These are phyloP conservation scores for Porites lutea DNA, from an alignment of 64 coral and sea anemone species.

Conservation along the genomic window DNA sequence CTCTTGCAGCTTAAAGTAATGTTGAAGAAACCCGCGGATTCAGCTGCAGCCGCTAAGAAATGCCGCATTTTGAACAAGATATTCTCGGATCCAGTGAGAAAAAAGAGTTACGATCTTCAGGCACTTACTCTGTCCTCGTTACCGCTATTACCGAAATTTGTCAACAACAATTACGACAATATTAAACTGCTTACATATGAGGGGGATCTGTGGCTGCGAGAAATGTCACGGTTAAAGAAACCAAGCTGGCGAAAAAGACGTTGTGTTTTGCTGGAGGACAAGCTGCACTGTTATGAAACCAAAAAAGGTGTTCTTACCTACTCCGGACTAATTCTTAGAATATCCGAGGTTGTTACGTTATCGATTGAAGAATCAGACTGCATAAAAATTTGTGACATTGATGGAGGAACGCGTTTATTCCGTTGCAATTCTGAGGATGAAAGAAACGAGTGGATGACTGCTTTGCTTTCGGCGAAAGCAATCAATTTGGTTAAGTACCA, in stretches of 20 bases:
- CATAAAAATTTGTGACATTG: neutral
- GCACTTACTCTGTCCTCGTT: neutral
- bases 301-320: neutral
- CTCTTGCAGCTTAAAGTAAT: neutral
- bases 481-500: constrained; percentile 2
- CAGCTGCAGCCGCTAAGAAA: neutral
- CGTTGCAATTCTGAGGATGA: neutral
- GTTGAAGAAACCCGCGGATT: neutral
- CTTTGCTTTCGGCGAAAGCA: neutral
- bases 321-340: neutral
- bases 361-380: neutral
- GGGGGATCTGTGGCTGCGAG: constrained; percentile 12
- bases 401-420: neutral
- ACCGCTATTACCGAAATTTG: neutral
- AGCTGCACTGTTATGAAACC: constrained; percentile 30
- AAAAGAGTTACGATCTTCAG: neutral
- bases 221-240: neutral
- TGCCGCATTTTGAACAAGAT: neutral
- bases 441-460: neutral
- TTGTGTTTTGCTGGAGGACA: constrained; percentile 30
- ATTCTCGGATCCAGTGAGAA: neutral
- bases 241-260: neutral
- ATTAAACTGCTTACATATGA: neutral
- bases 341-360: neutral
- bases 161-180: constrained; percentile 9